Evolutionary conservation across 2,797 vertebrate species (phyloP), one percentile per base, ranked within the genome.

Genomic region (Pempheris klunzingeri): DNA sequence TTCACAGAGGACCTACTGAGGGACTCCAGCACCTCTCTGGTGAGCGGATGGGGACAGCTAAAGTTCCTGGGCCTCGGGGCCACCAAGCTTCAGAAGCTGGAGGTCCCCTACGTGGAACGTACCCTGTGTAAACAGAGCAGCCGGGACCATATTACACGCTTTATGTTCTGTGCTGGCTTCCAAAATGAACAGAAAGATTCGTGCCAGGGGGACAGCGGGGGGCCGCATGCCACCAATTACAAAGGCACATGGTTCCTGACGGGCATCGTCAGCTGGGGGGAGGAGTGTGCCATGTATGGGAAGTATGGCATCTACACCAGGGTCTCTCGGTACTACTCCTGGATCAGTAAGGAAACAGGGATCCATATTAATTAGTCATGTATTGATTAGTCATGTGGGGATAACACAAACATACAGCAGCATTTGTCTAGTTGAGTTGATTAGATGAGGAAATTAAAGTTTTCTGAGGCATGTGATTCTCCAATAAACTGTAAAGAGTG

Each of bases 201-300:
- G 0, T 99, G 98, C 24, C 95, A 96, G 68, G 98, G 98, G 28
- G 98, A 99, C 88, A 99, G 98, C 0, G 98, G 98, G 0, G 98
- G 98, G 0, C 97, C 98, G 0, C 95, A 98, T 44, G 85, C 94
- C 75, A 96, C 95, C 0, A 92, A 91, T 26, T 94, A 95, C 3
- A 93, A 95, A 59, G 93, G 92, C 69, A 96, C 95, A 5, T 97
- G 94, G 96, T 99, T 98, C 82, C 94, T 99, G 57, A 99, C 97
- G 0, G 98, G 98, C 18, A 96, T 99, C 43, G 95, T 98, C 73
- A 99, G 98, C 91, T 99, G 98, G 98, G 98, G 98, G 0, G 97
- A 99, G 81, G 95, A 96, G 9, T 99, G 98, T 1, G 98, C 98
- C 72, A 83, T 88, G 65, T 91, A 95, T 0, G 97, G 95, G 1